Evolutionary conservation across 2,888 invertebrate genomes (phyloP), one percentile per base, ranked within the genome.

Genomic region (Amiota communis): DNA sequence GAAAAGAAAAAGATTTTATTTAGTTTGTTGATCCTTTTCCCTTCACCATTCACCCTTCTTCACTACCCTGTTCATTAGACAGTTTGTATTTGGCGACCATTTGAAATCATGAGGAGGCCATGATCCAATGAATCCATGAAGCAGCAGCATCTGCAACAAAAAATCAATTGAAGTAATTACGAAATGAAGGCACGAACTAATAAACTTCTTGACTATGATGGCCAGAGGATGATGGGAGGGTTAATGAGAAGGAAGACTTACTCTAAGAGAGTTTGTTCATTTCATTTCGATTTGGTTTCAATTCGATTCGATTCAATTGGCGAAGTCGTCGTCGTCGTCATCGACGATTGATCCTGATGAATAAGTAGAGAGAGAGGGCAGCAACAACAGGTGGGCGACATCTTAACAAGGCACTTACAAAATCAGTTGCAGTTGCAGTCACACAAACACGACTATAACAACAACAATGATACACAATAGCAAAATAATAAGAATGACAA

Each of bases 121-220:
- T 64, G 70, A 61, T 47, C 70, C 36, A 47, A 23, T 53, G 36
- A 36, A 20, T 46, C 8, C 49, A 49, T 17, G 46, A 76, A 59
- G 59, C 59, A 20, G 23, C 23, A 67, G 84, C 83, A 83, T 83
- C 83, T 84, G 86, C 87, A 87, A 86, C 80, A 77, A 80, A 85
- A 36, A 88, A 88, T 88, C 87, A 87, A 87, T 87, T 88, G 87
- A 85, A 83, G 87, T 87, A 87, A 87, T 87, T 87, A 88, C 87
- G 87, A 87, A 87, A 86, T 88, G 88, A 88, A 87, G 87, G 88
- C 87, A 87, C 87, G 87, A 87, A 88, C 88, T 87, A 87, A 87
- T 87, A 87, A 88, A 88, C 87, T 87, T 85, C 17, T 17, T 23
- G 57, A 17, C 23, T 49, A n/a, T 36, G 36, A 36, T 59, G 53